phyloP scores from a whole-genome alignment of 1,140 invertebrate species.

The Psilanteris sp. region DNA sequence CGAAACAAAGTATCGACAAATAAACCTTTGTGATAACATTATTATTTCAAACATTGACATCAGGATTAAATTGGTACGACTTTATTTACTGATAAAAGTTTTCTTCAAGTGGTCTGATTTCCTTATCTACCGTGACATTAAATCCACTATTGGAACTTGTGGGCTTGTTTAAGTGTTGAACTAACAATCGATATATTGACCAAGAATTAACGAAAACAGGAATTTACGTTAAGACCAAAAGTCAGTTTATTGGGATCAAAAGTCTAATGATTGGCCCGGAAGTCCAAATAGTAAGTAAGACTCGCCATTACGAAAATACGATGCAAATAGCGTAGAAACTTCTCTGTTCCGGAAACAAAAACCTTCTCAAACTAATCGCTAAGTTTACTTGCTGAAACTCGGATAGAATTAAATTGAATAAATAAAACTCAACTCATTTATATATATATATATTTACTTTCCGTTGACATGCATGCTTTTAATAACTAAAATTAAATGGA shows the following conservation, averaged over 20 bases:
- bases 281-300: conserved; percentile 49
- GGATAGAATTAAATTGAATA: conserved; percentile 34
- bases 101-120: conserved; percentile 10
- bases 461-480: too few relatives aligned
- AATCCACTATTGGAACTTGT: conserved; percentile 6
- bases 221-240: conserved; percentile 44
- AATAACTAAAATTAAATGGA: too few relatives aligned
- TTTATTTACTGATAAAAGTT: conserved; percentile 8
- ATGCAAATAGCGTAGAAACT: conserved; percentile 39
- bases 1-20: too few relatives aligned
- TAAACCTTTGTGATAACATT: too few relatives aligned
- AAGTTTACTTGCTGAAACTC: conserved; percentile 40
- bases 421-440: conserved; percentile 38
- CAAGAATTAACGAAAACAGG: conserved; percentile 43
- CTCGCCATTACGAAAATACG: conserved; percentile 41
- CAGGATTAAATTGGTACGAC: too few relatives aligned
- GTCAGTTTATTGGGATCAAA: conserved; percentile 36
- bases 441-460: too few relatives aligned
- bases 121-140: conserved; percentile 21
- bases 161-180: conserved; percentile 5
- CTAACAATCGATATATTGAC: conserved; percentile 47
- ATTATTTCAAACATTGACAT: too few relatives aligned
- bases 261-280: conserved; percentile 34
- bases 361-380: conserved; percentile 35
- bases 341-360: conserved; percentile 17